These are phyloP conservation scores for Homarus americanus DNA, from an alignment of 1,140 invertebrate genomes.

Conservation along the genomic window DNA sequence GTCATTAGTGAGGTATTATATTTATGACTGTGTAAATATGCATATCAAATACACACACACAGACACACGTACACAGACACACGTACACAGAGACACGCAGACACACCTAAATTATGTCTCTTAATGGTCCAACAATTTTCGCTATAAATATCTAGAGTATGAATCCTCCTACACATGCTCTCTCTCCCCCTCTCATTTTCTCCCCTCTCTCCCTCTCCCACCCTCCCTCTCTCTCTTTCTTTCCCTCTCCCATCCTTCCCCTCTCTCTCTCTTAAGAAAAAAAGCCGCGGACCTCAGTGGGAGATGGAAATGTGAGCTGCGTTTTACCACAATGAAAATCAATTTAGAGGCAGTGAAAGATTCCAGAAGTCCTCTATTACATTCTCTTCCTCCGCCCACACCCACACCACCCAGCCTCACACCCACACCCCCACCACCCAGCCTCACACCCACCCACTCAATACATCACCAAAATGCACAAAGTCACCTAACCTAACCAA, in stretches of 20 bases:
- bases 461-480: not conserved
- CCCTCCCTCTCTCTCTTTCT: not conserved
- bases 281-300: not conserved
- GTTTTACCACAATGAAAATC: conserved; percentile 50
- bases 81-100: too few relatives aligned
- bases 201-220: not conserved
- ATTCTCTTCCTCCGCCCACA: not conserved
- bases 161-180: not conserved
- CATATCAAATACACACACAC: too few relatives aligned
- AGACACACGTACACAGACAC: too few relatives aligned
- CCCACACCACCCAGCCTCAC: not conserved
- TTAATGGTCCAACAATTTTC: too few relatives aligned
- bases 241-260: not conserved
- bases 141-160: too few relatives aligned
- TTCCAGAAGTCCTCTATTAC: conserved; percentile 6
- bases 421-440: not conserved
- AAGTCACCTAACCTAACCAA: not conserved
- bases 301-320: conserved; percentile 9
- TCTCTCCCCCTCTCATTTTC: not conserved
- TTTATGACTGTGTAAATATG: too few relatives aligned
- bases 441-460: not conserved
- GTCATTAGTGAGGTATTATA: too few relatives aligned
- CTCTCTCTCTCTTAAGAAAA: not conserved
- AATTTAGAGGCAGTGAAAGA: conserved; percentile 44
- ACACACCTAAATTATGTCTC: too few relatives aligned